Evolutionary conservation across 2,888 invertebrate genomes (phyloP).

Genomic region (Andrena chrysosceles): DNA sequence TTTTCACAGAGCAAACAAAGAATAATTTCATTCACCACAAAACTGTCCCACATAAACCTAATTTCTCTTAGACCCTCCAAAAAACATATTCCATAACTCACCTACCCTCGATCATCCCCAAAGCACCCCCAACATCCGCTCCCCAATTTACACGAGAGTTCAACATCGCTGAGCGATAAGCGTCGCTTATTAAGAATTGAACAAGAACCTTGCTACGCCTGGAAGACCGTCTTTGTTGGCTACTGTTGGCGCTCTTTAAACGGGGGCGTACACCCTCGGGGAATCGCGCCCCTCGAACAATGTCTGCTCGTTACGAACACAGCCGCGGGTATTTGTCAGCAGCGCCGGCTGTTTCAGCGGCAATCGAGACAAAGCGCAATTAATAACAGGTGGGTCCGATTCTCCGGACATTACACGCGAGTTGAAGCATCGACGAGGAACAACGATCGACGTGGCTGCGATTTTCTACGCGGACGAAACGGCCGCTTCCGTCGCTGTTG

Average conservation of each 20-base stretch:
- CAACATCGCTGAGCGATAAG: neutral
- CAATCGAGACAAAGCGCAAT: constrained; percentile 75
- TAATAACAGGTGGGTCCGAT: constrained; percentile 65
- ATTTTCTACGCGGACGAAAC: constrained; percentile 35
- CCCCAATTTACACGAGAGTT: neutral
- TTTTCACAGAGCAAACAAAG: no score
- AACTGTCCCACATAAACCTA: neutral
- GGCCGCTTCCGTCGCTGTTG: constrained; percentile 30
- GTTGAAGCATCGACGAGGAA: constrained; percentile 53
- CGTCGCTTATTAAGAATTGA: constrained; percentile 39
- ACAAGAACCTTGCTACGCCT: neutral
- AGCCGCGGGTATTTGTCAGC: constrained; percentile 61
- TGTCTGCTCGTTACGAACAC: constrained; percentile 75
- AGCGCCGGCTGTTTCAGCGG: constrained; percentile 48
- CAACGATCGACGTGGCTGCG: constrained; percentile 27
- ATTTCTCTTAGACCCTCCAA: neutral
- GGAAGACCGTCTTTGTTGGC: constrained; percentile 14
- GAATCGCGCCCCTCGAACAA: constrained; percentile 71
- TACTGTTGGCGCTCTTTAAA: constrained; percentile 37
- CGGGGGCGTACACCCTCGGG: constrained; percentile 14
- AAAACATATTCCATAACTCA: no score
- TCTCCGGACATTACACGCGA: constrained; percentile 49
- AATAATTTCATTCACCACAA: no score
- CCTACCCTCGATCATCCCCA: no score
- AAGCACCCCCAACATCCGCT: neutral